Evolutionary conservation across 2,113 vertebrate genomes (phyloP).

Genomic region (Bothrops jararaca): DNA sequence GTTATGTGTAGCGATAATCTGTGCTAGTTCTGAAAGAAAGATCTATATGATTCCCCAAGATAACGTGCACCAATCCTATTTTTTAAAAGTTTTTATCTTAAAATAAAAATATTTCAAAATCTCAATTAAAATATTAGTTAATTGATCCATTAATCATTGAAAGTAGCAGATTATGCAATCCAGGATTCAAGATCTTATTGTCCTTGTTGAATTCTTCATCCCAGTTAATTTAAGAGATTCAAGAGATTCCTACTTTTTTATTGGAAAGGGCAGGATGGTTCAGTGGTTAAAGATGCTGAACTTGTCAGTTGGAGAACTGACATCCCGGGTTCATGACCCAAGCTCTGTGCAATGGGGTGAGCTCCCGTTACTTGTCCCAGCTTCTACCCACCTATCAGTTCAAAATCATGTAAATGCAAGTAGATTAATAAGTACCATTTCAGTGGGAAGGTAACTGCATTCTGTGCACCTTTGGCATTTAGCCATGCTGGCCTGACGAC

Average conservation of each 20-base stretch:
- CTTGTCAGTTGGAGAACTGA: not conserved
- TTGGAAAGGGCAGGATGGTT: not conserved
- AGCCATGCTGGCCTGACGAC: not conserved
- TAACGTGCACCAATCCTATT: too few relatives aligned
- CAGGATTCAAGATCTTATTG: not conserved
- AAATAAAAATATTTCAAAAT: not conserved
- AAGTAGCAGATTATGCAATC: not conserved
- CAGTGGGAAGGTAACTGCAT: not conserved
- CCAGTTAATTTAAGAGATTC: constrained; percentile 12
- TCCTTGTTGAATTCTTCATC: constrained; percentile 7
- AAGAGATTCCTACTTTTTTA: not conserved
- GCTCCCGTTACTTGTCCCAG: not conserved
- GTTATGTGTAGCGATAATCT: not conserved
- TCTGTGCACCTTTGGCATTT: not conserved
- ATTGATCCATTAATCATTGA: not conserved
- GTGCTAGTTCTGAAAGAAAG: not conserved
- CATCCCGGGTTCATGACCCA: not conserved
- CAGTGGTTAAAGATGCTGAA: not conserved
- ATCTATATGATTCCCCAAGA: not conserved
- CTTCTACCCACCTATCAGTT: not conserved
- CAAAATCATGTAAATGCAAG: not conserved
- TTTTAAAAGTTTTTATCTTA: not conserved
- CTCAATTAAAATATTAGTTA: not conserved
- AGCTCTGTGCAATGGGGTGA: not conserved
- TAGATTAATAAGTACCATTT: not conserved